phyloP scores from a whole-genome alignment of 1,140 invertebrate genomes.

The Panulirus ornatus region DNA sequence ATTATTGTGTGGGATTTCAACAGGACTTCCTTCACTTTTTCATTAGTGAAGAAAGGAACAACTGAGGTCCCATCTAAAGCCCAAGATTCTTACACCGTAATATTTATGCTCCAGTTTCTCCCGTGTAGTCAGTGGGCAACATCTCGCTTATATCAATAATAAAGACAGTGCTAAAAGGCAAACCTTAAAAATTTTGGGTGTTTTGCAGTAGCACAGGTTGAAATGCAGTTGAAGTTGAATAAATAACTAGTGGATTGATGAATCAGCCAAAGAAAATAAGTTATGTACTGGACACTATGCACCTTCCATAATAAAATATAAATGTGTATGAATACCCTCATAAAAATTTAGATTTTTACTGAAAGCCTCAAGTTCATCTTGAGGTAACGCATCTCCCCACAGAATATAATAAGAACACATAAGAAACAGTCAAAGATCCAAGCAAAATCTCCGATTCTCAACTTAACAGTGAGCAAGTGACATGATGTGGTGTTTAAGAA shows the following conservation, averaged over 20 bases:
- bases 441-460: not conserved
- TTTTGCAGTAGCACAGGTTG: conserved; percentile 8
- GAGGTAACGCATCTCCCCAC: not conserved
- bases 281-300: not conserved
- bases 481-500: no score
- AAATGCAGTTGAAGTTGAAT: not conserved
- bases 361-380: not conserved
- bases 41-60: conserved; percentile 6
- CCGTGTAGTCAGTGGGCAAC: conserved; percentile 40
- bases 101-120: conserved; percentile 63
- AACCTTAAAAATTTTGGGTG: not conserved
- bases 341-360: not conserved
- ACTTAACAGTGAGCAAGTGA: not conserved
- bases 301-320: not conserved
- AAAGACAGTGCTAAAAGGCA: conserved; percentile 14
- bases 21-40: conserved; percentile 28
- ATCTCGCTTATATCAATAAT: conserved; percentile 38
- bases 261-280: not conserved
- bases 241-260: not conserved
- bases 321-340: conserved; percentile 13
- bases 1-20: conserved; percentile 23
- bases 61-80: conserved; percentile 22
- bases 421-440: no score
- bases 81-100: conserved; percentile 30
- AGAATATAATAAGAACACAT: not conserved